These are phyloP conservation scores for Chaetops frenatus DNA, from an alignment of 2,113 vertebrate species.

Conservation along the genomic window DNA sequence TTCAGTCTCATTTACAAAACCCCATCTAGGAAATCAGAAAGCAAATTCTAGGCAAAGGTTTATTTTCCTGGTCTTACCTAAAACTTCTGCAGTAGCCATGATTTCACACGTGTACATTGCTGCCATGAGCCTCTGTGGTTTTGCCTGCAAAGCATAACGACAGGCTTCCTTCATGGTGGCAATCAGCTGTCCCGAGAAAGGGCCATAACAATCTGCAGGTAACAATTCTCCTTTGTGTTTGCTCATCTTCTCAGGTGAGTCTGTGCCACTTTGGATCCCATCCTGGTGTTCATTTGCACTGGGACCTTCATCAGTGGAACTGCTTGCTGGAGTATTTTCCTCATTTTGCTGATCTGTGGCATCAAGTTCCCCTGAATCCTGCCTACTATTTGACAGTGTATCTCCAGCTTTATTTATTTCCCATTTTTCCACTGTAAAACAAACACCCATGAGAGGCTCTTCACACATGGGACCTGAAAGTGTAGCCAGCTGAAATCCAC, in stretches of 20 bases:
- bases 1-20: neutral
- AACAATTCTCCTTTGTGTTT: constrained; percentile 54
- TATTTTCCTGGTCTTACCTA: constrained; percentile 78
- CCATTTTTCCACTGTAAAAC: constrained; percentile 89
- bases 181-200: constrained; percentile 93
- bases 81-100: constrained; percentile 91
- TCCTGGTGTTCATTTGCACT: neutral
- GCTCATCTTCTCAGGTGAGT: neutral
- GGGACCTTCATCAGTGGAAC: neutral
- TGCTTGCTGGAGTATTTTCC: neutral
- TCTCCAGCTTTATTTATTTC: constrained; percentile 73
- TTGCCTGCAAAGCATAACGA: constrained; percentile 84
- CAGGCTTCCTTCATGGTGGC: constrained; percentile 94
- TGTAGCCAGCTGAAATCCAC: constrained; percentile 91
- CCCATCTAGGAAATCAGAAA: neutral
- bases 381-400: neutral
- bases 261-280: neutral
- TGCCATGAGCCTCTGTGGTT: constrained; percentile 92
- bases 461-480: constrained; percentile 96
- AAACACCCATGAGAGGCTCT: constrained; percentile 97
- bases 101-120: constrained; percentile 98
- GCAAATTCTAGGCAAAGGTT: neutral
- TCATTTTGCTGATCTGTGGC: neutral
- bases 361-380: constrained; percentile 17
- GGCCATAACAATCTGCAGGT: constrained; percentile 82